Evolutionary conservation across 2,113 vertebrate species (phyloP).

Genomic region (Semnornis frantzii): DNA sequence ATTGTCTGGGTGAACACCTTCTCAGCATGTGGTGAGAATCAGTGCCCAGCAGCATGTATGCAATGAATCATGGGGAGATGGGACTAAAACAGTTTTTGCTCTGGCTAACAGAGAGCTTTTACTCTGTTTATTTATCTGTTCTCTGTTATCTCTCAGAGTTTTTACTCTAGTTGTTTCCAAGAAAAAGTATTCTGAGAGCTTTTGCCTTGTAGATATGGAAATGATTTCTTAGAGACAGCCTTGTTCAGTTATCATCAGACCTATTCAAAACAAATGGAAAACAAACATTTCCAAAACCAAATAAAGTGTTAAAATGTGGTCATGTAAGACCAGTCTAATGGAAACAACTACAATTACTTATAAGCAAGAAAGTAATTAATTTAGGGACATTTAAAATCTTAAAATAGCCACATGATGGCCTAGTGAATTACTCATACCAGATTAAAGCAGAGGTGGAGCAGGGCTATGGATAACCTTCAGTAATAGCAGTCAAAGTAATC

Average conservation of each 20-base stretch:
- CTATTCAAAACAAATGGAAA: not conserved
- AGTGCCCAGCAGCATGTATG: rapidly evolving
- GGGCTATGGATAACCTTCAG: not conserved
- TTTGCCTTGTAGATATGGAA: not conserved
- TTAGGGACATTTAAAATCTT: not conserved
- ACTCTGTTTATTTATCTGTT: too few relatives aligned
- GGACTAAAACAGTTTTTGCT: not conserved
- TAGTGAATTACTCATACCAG: not conserved
- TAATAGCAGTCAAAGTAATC: not conserved
- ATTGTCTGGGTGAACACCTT: not conserved
- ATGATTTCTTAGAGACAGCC: not conserved
- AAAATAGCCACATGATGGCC: not conserved
- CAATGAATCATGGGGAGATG: not conserved
- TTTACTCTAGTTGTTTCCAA: not conserved
- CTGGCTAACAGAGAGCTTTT: not conserved
- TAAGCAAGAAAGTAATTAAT: not conserved
- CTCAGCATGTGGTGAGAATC: not conserved
- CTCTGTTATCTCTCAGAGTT: too few relatives aligned
- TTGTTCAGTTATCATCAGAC: not conserved
- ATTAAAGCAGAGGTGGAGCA: not conserved
- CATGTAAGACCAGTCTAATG: not conserved
- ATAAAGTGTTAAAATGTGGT: not conserved
- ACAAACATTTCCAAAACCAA: not conserved
- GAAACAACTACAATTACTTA: not conserved
- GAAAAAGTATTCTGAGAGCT: not conserved